These are phyloP conservation scores for Platysteira castanea DNA, from an alignment of 2,113 vertebrate genomes.

Conservation along the genomic window DNA sequence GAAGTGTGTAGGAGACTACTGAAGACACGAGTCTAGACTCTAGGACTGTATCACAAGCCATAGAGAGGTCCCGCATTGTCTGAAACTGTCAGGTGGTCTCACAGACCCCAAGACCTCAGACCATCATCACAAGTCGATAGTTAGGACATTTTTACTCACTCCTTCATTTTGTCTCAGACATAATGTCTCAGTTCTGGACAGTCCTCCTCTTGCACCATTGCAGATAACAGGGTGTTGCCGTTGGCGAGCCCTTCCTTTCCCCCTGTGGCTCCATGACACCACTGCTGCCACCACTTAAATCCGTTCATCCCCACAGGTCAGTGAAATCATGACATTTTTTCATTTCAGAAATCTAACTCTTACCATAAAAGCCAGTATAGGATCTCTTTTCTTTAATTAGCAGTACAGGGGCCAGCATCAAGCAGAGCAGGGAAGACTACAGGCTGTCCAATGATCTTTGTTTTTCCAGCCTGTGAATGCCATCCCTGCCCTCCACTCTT, in stretches of 20 bases:
- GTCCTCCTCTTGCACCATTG: neutral
- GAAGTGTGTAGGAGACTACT: neutral
- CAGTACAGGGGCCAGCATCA: neutral
- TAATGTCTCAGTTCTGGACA: neutral
- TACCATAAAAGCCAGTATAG: neutral
- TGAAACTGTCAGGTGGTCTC: neutral
- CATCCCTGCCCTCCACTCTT: neutral
- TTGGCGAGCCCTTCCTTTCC: neutral
- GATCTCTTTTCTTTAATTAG: neutral
- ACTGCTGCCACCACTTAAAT: neutral
- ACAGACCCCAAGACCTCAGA: neutral
- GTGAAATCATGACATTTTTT: neutral
- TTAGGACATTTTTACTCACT: neutral
- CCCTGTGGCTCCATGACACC: accelerated
- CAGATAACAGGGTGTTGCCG: neutral
- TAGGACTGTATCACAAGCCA: neutral
- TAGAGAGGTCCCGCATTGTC: neutral
- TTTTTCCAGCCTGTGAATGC: neutral
- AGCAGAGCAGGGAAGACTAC: neutral
- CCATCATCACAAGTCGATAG: neutral
- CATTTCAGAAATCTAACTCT: neutral
- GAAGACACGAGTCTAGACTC: neutral
- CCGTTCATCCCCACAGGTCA: neutral
- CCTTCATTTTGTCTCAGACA: neutral
- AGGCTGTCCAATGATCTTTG: neutral